These are phyloP conservation scores for Dipodomys stephensi DNA, from an alignment of 2,113 vertebrate species.

Conservation along the genomic window DNA sequence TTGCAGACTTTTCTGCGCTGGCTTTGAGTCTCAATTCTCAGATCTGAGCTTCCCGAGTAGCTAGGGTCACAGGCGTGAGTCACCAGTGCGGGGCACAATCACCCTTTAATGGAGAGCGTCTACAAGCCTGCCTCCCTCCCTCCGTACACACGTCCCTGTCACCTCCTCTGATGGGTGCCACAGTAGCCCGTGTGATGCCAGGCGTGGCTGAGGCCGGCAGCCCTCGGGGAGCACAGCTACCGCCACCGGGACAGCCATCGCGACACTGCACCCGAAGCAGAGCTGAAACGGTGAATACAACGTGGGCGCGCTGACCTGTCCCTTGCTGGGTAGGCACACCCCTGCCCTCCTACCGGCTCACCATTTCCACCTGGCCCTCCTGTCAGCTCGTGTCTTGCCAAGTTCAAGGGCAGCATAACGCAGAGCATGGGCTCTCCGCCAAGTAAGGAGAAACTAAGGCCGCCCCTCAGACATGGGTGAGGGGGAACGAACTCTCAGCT, in stretches of 20 bases:
- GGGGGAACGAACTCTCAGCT: not conserved
- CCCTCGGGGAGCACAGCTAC: not conserved
- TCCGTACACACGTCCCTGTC: not conserved
- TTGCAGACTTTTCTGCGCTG: too few relatives aligned
- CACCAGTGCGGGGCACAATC: not conserved
- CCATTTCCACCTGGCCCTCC: not conserved
- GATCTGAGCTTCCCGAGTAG: too few relatives aligned
- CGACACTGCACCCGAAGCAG: not conserved
- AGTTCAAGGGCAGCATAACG: not conserved
- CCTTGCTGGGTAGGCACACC: not conserved
- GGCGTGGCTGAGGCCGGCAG: not conserved
- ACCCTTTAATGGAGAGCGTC: not conserved
- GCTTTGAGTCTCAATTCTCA: too few relatives aligned
- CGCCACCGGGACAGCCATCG: not conserved
- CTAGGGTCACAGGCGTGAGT: too few relatives aligned
- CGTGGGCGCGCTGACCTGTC: not conserved
- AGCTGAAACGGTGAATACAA: not conserved
- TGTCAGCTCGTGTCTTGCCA: not conserved
- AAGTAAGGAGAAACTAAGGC: constrained; percentile 7
- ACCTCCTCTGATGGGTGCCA: not conserved
- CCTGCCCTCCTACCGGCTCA: not conserved
- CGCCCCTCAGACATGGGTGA: not conserved
- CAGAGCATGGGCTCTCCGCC: not conserved
- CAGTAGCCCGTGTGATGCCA: not conserved
- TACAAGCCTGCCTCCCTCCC: not conserved